A percentile compares a stretch with the other conserved stretches of the same genome.
phyloP scores from a whole-genome alignment of 2,888 invertebrate genomes.

The Calameuta filiformis region DNA sequence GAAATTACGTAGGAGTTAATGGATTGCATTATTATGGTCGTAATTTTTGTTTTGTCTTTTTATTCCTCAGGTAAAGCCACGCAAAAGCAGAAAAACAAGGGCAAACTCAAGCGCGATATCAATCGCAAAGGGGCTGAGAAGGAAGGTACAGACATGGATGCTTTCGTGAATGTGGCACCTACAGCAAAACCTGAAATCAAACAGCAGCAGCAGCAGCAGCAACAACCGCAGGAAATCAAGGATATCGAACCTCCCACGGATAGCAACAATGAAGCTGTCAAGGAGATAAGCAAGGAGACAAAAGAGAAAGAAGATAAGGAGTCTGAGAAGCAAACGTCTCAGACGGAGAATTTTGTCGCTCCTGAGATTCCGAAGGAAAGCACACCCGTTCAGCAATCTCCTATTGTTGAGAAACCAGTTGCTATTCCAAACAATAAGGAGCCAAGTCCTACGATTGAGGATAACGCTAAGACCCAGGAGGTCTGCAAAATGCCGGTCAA shows the following conservation, averaged over 20 bases:
- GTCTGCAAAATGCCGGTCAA: slow-evolving; percentile 22
- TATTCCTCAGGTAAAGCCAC: slow-evolving; percentile 54
- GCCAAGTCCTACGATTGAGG: slow-evolving; percentile 42
- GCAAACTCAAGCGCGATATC: slow-evolving; percentile 68
- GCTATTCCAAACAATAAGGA: slow-evolving; percentile 36
- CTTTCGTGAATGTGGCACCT: slow-evolving; percentile 64
- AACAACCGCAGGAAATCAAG: slow-evolving; percentile 27
- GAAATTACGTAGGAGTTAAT: not conserved
- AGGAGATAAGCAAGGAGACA: slow-evolving; percentile 43
- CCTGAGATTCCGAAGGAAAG: slow-evolving; percentile 37
- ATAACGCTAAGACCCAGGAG: slow-evolving; percentile 33
- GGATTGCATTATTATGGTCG: not conserved
- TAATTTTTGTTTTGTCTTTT: not conserved
- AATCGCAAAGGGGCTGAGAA: slow-evolving; percentile 71
- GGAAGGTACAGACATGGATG: slow-evolving; percentile 73
- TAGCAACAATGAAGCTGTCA: slow-evolving; percentile 31
- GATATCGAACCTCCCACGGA: slow-evolving; percentile 33
- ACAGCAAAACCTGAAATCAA: slow-evolving; percentile 39
- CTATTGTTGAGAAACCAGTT: slow-evolving; percentile 35
- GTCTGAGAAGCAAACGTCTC: slow-evolving; percentile 22
- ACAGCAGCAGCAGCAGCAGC: slow-evolving; percentile 21
- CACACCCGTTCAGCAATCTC: slow-evolving; percentile 21
- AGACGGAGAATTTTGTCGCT: slow-evolving; percentile 15
- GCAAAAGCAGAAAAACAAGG: slow-evolving; percentile 68
- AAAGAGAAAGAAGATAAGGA: slow-evolving; percentile 55